These are phyloP conservation scores for Sylvilagus bachmani DNA, from an alignment of 2,113 vertebrate genomes.

Conservation along the genomic window DNA sequence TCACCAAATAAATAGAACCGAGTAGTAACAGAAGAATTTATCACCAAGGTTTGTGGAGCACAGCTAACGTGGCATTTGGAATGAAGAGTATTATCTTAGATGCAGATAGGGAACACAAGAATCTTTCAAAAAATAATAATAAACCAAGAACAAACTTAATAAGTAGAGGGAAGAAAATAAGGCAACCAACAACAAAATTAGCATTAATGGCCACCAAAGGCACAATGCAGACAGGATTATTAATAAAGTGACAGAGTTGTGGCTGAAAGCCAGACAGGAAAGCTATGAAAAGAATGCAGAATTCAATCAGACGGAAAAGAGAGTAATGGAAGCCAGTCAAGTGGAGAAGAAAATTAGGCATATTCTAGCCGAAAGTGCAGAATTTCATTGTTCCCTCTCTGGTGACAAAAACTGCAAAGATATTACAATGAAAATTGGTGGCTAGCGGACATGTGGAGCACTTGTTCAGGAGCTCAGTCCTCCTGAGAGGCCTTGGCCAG, in stretches of 20 bases:
- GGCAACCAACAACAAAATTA: background rate
- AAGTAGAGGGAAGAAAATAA: background rate
- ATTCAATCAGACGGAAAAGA: background rate
- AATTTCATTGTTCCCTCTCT: background rate
- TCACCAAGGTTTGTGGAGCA: background rate
- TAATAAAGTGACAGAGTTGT: background rate
- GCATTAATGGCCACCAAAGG: background rate
- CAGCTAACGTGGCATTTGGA: background rate
- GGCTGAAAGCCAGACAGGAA: background rate
- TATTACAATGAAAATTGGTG: background rate
- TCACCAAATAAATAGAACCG: background rate
- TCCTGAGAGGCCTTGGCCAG: background rate
- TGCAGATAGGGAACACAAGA: background rate
- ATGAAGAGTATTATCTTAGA: background rate
- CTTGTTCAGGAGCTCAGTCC: background rate
- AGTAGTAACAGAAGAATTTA: background rate
- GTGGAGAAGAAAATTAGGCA: background rate
- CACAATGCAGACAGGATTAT: background rate
- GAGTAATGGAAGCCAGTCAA: background rate
- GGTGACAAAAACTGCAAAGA: background rate
- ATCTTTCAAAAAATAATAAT: background rate
- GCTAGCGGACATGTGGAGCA: background rate
- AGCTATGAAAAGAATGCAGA: background rate
- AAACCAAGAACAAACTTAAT: background rate
- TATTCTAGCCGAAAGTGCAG: background rate